Conservation (phyloP, 2,113 vertebrate genomes). For the Sus scrofa region DNA sequence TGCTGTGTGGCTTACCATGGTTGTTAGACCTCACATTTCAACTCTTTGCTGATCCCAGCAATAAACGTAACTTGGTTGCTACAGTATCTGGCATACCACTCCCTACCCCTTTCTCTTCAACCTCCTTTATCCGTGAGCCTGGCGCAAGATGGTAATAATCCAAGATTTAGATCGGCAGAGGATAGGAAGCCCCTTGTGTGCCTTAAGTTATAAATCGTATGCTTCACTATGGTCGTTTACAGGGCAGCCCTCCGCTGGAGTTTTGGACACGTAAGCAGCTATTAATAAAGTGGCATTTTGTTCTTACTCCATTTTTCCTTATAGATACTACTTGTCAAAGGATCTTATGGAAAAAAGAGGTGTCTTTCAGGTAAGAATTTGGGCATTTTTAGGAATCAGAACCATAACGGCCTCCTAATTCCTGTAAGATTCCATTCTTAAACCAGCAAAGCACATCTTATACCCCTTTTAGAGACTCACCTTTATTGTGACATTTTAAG, state of each 20-base stretch:
- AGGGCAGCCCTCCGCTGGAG: background rate
- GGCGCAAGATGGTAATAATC: background rate
- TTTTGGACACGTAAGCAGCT: background rate
- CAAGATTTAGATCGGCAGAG: background rate
- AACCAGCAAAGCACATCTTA: background rate
- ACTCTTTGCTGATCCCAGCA: background rate
- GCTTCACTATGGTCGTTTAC: background rate
- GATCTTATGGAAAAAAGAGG: background rate
- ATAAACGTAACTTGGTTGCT: background rate
- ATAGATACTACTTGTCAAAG: background rate
- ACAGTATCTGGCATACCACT: background rate
- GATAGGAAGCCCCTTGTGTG: background rate
- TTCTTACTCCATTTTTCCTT: background rate
- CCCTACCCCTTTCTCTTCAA: background rate
- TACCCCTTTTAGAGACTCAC: background rate
- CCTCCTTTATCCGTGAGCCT: background rate
- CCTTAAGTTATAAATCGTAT: background rate
- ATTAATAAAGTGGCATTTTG: background rate
- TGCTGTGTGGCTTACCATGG: background rate
- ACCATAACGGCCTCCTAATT: background rate
- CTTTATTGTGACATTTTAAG: background rate
- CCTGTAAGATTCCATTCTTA: background rate
- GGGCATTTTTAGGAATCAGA: background rate
- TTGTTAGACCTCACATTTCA: background rate
- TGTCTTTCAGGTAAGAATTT: background rate